phyloP scores from a whole-genome alignment of 23 tunicate genomes.

The Ascidia mentula region DNA sequence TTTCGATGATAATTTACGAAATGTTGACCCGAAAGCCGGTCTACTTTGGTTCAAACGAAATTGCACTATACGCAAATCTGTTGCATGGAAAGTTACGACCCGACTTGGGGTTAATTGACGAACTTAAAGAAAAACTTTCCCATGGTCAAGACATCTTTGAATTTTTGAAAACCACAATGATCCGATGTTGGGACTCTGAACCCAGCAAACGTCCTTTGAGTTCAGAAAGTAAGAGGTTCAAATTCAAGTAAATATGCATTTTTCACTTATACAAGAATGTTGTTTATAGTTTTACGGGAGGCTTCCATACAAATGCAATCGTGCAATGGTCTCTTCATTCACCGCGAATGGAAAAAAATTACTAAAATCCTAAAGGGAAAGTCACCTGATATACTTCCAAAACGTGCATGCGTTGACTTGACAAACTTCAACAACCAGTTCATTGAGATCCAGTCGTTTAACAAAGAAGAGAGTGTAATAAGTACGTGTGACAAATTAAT shows the following conservation, averaged over 20 bases:
- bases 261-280: not conserved
- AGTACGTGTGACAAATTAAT: too few species aligned
- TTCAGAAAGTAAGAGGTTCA: not conserved
- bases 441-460: too few species aligned
- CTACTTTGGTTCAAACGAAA: not conserved
- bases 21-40: not conserved
- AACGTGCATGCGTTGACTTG: too few species aligned
- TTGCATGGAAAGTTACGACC: not conserved
- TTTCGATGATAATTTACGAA: not conserved
- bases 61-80: not conserved
- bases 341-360: too few species aligned
- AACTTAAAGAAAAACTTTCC: not conserved
- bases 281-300: too few species aligned
- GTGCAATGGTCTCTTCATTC: too few species aligned
- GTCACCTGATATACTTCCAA: too few species aligned
- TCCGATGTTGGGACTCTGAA: not conserved
- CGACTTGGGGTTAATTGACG: not conserved
- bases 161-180: not conserved
- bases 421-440: too few species aligned
- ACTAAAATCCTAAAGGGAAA: too few species aligned
- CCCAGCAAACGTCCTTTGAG: not conserved
- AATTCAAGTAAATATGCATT: not conserved
- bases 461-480: too few species aligned
- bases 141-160: slow-evolving; percentile 7
- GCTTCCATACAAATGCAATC: too few species aligned